These are phyloP conservation scores for Gorilla gorilla DNA, from an alignment of 2,113 vertebrate genomes.

Conservation along the genomic window DNA sequence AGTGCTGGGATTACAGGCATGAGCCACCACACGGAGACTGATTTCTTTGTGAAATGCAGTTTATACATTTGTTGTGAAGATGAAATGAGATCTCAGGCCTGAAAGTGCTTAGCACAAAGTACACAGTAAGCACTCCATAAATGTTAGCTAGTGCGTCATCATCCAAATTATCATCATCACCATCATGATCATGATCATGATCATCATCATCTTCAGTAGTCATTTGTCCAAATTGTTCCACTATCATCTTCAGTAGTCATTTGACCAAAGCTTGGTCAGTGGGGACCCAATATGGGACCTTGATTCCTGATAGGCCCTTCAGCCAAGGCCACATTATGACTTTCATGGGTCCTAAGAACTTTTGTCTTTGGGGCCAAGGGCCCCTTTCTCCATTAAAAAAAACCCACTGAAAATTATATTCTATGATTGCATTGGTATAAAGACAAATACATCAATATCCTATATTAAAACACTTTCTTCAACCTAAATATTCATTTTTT, in stretches of 20 bases:
- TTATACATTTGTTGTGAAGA: background rate
- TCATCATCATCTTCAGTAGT: no score
- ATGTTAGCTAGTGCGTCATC: background rate
- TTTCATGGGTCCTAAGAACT: background rate
- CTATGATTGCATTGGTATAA: background rate
- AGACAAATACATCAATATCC: background rate
- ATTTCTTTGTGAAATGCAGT: background rate
- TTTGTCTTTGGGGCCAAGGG: background rate
- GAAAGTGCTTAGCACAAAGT: background rate
- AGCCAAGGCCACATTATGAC: background rate
- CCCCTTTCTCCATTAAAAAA: background rate
- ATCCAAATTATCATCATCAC: accelerated
- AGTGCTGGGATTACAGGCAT: no score
- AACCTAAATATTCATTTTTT: background rate
- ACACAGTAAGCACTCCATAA: background rate
- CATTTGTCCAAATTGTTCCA: no score
- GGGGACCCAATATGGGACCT: background rate
- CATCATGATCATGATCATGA: no score
- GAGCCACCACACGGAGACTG: no score
- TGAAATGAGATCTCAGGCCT: accelerated
- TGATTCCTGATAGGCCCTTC: background rate
- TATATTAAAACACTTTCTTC: background rate
- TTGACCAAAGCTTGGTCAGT: background rate
- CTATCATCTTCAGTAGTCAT: no score
- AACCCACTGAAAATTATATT: background rate